Percentiles rank a stretch among this genome's conserved stretches.
Evolutionary conservation across 2,113 vertebrate species (phyloP).

Genomic region (Pelusios castaneus): DNA sequence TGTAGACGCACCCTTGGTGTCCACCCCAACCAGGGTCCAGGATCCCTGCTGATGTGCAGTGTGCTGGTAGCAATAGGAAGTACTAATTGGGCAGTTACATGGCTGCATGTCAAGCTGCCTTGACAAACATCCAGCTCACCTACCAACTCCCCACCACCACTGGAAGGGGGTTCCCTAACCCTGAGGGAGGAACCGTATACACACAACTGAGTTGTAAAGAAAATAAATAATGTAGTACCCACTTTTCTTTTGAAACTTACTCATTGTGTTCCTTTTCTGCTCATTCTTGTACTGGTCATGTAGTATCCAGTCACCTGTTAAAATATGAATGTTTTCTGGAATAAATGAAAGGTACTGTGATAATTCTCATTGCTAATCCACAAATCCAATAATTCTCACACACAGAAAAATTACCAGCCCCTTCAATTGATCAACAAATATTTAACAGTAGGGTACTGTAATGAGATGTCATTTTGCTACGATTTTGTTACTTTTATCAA

Average conservation of each 20-base stretch:
- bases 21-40: background rate
- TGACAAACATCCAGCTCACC: background rate
- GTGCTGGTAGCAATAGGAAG: background rate
- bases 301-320: slow-evolving; percentile 70
- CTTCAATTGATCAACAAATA: background rate
- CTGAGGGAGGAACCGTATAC: background rate
- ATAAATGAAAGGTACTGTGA: background rate
- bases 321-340: background rate
- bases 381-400: background rate
- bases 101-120: background rate
- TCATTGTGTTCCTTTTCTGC: slow-evolving; percentile 13
- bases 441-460: rapidly evolving
- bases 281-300: slow-evolving; percentile 48
- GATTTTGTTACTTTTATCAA: background rate
- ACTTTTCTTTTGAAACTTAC: slow-evolving; percentile 5
- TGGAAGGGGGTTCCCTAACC: background rate
- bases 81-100: background rate
- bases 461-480: background rate
- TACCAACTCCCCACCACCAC: background rate
- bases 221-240: rapidly evolving
- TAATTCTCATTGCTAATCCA: background rate
- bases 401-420: background rate
- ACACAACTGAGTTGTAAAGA: rapidly evolving
- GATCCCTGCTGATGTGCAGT: background rate
- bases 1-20: too few relatives aligned